phyloP scores from a whole-genome alignment of 1,140 invertebrate genomes.

The Zaprionus lachaisei region DNA sequence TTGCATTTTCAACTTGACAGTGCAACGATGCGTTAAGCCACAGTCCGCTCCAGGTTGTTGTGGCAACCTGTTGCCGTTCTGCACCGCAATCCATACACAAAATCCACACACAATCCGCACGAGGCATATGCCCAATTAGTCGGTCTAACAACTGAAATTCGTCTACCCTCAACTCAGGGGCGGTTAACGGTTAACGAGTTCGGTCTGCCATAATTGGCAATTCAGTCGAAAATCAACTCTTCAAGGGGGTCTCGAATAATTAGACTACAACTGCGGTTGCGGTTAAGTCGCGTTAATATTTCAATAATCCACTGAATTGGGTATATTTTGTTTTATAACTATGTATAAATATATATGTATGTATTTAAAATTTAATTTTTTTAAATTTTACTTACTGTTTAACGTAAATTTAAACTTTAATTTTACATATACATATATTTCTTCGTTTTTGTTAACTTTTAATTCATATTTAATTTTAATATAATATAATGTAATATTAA shows the following conservation, averaged over 20 bases:
- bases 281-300: background rate
- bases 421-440: too few species aligned
- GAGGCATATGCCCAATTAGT: constrained; percentile 60
- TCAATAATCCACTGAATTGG: background rate
- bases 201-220: constrained; percentile 31
- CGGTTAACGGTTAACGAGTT: constrained; percentile 27
- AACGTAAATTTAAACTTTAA: too few species aligned
- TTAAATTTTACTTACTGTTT: too few species aligned
- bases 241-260: constrained; percentile 2
- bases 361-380: too few species aligned
- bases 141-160: constrained; percentile 31
- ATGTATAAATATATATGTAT: too few species aligned
- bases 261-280: constrained; percentile 1
- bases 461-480: too few species aligned
- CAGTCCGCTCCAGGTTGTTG: constrained; percentile 33
- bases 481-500: too few species aligned
- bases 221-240: background rate
- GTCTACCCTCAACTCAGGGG: constrained; percentile 1
- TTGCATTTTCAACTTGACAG: constrained; percentile 29
- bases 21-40: constrained; percentile 49
- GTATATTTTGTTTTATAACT: background rate
- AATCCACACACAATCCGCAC: background rate
- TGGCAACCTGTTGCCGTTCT: constrained; percentile 60
- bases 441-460: too few species aligned
- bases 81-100: constrained; percentile 35